Base-by-base conservation (phyloP, 2,888 invertebrate genomes). In the Ryuthela nishihirai region DNA sequence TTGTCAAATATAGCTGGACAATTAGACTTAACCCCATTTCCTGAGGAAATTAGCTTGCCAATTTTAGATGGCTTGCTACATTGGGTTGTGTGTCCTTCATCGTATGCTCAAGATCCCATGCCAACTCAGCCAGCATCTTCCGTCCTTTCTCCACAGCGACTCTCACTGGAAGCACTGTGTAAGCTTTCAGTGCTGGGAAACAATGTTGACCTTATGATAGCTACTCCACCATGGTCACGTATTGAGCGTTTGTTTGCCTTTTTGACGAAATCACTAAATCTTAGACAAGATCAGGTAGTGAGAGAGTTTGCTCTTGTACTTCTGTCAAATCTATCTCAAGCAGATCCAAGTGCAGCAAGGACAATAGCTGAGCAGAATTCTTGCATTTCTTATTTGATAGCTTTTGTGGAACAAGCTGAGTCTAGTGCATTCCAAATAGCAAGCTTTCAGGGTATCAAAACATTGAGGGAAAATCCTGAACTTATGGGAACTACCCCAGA, bases 401-500 rank as follows among this genome's bases (percentile, higher is more conserved):
- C 92, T 62, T 99, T 99, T 80, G 88, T 99, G 73, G 99, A 99
- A 78, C 73, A 78, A 64, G 95, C 97, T 26, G 98, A 99, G 78
- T 86, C 88, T 73, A 88, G 87, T 71, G 95, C 95, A 62, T 80
- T 94, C 70, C 88, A 88, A 67, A 91, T 95, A 62, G 94, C 92
- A 69, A 94, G 91, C 78, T 89, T 89, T 74, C 94, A 94, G 75
- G 97, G 97, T 67, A 88, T 97, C 71, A 85, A 85, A 71, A 92
- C 92, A 70, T 82, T 98, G 69, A 85, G 95, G 41, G 95, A 97
- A 75, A 97, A 97, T 81, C 97, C 98, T 2, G 98, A 99, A 77
- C 87, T 91, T 64, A 97, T 99, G 95, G 98, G 98, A 69, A 99
- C 98, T 53, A 95, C 94, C 74, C 81, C 98, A 74, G 98, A 98